Evolutionary conservation across 30 jellyfish, hydroid and myxozoan species (phyloP).

Genomic region (Aurelia aurita): DNA sequence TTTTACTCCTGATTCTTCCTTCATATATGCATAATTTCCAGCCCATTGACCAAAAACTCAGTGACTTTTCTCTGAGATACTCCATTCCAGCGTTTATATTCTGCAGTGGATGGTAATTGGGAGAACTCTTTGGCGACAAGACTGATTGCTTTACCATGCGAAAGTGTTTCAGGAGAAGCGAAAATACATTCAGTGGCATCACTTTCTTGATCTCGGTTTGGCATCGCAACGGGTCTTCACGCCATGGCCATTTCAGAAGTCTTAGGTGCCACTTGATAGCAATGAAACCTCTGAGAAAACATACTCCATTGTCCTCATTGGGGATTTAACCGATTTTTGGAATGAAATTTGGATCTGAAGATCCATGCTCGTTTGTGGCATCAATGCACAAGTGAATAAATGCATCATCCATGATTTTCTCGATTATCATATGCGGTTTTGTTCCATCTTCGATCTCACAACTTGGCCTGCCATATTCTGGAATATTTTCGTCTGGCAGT

Average conservation of each 20-base stretch:
- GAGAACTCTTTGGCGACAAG: background rate
- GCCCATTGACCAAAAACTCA: too few species aligned
- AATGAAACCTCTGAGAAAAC: background rate
- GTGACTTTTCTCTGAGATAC: too few species aligned
- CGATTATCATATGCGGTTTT: background rate
- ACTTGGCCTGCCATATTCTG: too few species aligned
- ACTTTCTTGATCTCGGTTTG: conserved; percentile 8
- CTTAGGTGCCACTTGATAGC: background rate
- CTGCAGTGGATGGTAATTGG: conserved; percentile 13
- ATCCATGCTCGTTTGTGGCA: background rate
- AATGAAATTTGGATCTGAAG: background rate
- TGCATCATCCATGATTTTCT: background rate
- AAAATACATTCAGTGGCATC: background rate
- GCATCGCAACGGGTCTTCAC: background rate
- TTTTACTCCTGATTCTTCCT: too few species aligned
- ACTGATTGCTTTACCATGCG: background rate
- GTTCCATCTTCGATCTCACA: too few species aligned
- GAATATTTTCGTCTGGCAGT: too few species aligned
- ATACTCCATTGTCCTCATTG: background rate
- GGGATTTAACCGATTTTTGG: background rate
- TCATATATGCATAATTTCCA: too few species aligned
- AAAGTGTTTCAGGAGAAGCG: conserved; percentile 12
- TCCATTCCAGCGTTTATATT: background rate
- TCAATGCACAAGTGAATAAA: background rate
- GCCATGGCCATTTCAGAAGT: background rate